Evolutionary conservation across 2,113 vertebrate genomes (phyloP).

Genomic region (Bettongia penicillata): DNA sequence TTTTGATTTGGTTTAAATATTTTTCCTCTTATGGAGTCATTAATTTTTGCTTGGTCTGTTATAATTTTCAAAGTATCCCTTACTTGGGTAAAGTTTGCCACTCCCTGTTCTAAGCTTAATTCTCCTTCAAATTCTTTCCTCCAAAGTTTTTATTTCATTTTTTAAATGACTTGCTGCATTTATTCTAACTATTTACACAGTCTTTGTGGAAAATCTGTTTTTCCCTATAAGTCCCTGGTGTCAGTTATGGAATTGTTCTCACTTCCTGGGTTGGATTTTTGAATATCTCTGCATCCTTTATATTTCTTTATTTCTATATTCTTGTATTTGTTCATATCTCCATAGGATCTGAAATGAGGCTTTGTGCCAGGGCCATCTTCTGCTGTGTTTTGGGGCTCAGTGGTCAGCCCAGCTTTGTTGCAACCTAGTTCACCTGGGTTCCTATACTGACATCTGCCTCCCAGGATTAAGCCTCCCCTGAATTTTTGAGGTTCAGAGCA

Average conservation of each 20-base stretch:
- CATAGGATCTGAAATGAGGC: not conserved
- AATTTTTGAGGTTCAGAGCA: not conserved
- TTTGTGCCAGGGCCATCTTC: no score
- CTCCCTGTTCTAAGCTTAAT: not conserved
- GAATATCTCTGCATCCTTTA: not conserved
- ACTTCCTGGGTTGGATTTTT: not conserved
- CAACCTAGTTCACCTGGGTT: not conserved
- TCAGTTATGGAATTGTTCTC: not conserved
- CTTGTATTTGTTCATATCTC: not conserved
- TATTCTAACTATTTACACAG: not conserved
- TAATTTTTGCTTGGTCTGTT: not conserved
- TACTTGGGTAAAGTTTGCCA: not conserved
- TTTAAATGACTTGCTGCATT: not conserved
- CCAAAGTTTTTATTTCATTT: not conserved
- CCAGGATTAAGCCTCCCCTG: not conserved
- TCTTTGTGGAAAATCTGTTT: not conserved
- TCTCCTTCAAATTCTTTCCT: not conserved
- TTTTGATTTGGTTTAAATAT: not conserved
- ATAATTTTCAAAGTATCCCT: not conserved
- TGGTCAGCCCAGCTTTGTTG: no score
- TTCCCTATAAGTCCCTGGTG: not conserved
- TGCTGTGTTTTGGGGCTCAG: no score
- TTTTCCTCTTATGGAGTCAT: not conserved
- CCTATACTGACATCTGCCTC: not conserved
- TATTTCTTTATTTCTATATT: not conserved